These are phyloP conservation scores for Paramuricea clavata DNA, from an alignment of 92 coral and sea anemone genomes.

Conservation along the genomic window DNA sequence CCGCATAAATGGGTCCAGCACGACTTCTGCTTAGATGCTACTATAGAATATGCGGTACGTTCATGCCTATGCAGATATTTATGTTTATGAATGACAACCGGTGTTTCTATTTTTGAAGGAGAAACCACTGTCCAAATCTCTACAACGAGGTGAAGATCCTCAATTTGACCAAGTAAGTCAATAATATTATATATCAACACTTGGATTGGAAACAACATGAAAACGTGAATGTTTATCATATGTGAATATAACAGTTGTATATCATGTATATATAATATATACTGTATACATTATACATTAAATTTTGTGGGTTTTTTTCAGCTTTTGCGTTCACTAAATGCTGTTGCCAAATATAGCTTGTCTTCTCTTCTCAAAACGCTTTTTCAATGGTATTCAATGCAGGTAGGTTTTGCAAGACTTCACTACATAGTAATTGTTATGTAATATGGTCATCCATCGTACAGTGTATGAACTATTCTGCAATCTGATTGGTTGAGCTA, in stretches of 20 bases:
- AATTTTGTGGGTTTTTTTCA: conserved; percentile 27
- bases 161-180: conserved; percentile 90
- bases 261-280: background rate
- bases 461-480: background rate
- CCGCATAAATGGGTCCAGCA: no score
- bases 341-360: conserved; percentile 92
- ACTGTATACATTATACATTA: background rate
- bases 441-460: no score
- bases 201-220: background rate
- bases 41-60: no score
- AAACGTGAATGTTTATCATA: background rate
- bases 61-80: no score
- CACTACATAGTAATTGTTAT: background rate
- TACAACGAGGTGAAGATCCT: conserved; percentile 98
- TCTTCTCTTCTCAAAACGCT: conserved; percentile 87
- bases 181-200: background rate
- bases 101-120: conserved; percentile 63
- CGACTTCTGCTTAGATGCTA: no score
- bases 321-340: conserved; percentile 89
- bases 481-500: no score
- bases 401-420: conserved; percentile 64
- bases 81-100: no score
- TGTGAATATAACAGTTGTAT: background rate
- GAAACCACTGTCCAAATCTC: conserved; percentile 94
- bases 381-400: conserved; percentile 96